phyloP scores from a whole-genome alignment of 1,140 invertebrate species.

The Drosophila oshimai region DNA sequence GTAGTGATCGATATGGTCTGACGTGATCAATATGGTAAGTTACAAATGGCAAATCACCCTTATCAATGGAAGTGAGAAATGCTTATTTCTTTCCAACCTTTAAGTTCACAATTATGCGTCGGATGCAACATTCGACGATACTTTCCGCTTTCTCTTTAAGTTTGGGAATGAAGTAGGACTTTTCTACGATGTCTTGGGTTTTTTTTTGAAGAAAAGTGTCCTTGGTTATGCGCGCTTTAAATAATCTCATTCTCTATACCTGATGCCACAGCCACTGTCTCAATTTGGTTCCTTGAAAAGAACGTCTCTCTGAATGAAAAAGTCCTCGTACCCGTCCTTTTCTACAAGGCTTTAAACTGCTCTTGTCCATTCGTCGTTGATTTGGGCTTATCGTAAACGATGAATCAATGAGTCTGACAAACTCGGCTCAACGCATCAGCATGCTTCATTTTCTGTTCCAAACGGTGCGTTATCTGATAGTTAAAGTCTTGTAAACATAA shows the following conservation, averaged over 20 bases:
- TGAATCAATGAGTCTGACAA: not conserved
- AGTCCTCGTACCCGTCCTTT: not conserved
- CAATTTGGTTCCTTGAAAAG: not conserved
- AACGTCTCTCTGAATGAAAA: not conserved
- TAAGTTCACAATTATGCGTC: slow-evolving; percentile 5
- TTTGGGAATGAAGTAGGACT: not conserved
- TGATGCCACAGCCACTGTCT: not conserved
- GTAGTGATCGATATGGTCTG: not conserved
- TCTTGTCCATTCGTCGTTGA: not conserved
- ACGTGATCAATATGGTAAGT: too few species aligned
- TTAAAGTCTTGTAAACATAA: slow-evolving; percentile 30
- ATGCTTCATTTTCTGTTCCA: slow-evolving; percentile 21
- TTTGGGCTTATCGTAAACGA: slow-evolving; percentile 5
- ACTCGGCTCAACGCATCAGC: slow-evolving; percentile 30
- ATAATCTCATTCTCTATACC: slow-evolving; percentile 4
- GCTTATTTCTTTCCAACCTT: slow-evolving; percentile 2
- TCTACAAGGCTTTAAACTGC: not conserved
- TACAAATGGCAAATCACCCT: not conserved
- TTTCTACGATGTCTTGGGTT: slow-evolving; percentile 4
- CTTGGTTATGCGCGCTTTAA: not conserved
- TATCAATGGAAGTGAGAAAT: slow-evolving; percentile 1
- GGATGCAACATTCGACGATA: slow-evolving; percentile 2
- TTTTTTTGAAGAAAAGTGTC: slow-evolving; percentile 6
- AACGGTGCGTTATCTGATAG: slow-evolving; percentile 27
- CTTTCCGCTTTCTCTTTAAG: not conserved